Conservation (phyloP, 2,113 vertebrate genomes). For the Leptocoma aspasia region DNA sequence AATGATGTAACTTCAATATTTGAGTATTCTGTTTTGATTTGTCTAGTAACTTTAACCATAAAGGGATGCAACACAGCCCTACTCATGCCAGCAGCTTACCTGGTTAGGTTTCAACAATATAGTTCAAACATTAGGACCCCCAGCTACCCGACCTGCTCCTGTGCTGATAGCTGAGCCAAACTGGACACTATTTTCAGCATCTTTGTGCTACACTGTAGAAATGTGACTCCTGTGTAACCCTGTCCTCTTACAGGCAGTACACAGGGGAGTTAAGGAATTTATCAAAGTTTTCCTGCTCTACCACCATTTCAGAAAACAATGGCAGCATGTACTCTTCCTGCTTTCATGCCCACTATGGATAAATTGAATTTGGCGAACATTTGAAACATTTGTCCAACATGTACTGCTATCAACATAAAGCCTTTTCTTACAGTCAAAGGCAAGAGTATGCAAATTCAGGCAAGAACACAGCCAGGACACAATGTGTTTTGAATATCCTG, state of each 20-base stretch:
- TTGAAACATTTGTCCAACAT: background rate
- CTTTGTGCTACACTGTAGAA: background rate
- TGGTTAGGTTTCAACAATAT: background rate
- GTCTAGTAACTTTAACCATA: background rate
- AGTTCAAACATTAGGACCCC: background rate
- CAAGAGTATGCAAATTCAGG: background rate
- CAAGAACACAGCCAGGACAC: background rate
- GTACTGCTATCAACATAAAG: background rate
- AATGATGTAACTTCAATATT: background rate
- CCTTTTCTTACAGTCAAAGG: background rate
- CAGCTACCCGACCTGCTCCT: background rate
- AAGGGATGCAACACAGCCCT: background rate
- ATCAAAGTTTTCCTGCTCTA: background rate
- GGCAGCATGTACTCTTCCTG: background rate
- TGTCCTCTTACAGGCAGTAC: background rate
- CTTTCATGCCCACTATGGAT: background rate
- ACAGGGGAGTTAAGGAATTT: background rate
- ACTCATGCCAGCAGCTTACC: background rate
- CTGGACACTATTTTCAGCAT: background rate
- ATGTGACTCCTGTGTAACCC: rapidly evolving
- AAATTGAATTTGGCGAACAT: background rate
- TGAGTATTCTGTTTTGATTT: background rate
- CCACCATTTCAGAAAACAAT: background rate
- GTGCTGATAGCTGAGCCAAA: background rate
- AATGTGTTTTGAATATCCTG: background rate